phyloP scores from a whole-genome alignment of 2,113 vertebrate species.

The Rhipidura dahli region DNA sequence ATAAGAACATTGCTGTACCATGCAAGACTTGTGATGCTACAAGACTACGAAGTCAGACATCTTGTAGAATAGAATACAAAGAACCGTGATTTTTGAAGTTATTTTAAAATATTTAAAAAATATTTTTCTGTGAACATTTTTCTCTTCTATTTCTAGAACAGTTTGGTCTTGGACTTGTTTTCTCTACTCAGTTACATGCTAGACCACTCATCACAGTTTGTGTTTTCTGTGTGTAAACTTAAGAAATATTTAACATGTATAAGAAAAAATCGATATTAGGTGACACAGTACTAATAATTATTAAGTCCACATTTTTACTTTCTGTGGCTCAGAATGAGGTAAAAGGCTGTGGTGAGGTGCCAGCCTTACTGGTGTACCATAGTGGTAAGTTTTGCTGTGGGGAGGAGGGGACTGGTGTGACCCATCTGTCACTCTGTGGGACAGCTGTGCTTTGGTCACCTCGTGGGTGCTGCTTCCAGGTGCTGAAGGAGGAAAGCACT shows the following conservation, averaged over 20 bases:
- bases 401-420: background rate
- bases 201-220: background rate
- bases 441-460: background rate
- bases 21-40: background rate
- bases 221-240: background rate
- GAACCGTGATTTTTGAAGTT: background rate
- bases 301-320: background rate
- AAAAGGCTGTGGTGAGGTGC: background rate
- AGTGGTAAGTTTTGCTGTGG: background rate
- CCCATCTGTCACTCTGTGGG: background rate
- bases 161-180: background rate
- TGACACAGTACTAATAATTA: background rate
- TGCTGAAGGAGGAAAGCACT: accelerated
- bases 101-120: background rate
- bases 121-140: background rate
- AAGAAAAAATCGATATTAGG: background rate
- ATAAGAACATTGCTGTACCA: background rate
- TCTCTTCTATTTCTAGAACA: background rate
- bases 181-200: background rate
- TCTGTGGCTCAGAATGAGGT: background rate
- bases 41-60: background rate
- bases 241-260: background rate
- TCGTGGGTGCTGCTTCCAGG: background rate
- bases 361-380: accelerated
- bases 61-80: background rate